phyloP scores from a whole-genome alignment of 2,888 invertebrate species.

The Mystacides longicornis region DNA sequence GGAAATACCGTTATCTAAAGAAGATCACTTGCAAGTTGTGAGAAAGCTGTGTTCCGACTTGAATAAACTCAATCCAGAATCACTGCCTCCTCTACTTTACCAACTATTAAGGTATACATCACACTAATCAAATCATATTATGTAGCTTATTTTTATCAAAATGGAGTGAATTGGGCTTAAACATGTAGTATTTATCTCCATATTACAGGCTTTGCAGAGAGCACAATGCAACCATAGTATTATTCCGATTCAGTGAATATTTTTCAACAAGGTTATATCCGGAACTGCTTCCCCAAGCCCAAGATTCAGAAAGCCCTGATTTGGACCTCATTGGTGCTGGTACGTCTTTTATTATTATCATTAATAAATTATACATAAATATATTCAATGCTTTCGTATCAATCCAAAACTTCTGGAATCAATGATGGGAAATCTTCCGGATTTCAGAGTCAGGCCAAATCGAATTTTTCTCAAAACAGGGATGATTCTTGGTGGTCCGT shows the following conservation, averaged over 20 bases:
- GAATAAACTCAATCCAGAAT: slow-evolving; percentile 50
- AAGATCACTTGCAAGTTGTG: slow-evolving; percentile 54
- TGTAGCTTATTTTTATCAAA: not conserved
- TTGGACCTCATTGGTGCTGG: slow-evolving; percentile 45
- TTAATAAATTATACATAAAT: not conserved
- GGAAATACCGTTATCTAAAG: slow-evolving; percentile 50
- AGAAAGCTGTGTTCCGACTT: slow-evolving; percentile 55
- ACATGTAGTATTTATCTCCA: not conserved
- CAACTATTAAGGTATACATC: slow-evolving; percentile 50
- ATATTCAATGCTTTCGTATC: not conserved
- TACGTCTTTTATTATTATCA: slow-evolving; percentile 27
- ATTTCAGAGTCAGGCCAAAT: no score
- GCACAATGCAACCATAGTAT: slow-evolving; percentile 38
- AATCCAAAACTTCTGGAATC: no score
- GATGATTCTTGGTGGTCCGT: no score
- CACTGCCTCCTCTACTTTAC: slow-evolving; percentile 59
- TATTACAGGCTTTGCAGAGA: slow-evolving; percentile 38
- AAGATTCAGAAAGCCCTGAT: slow-evolving; percentile 44
- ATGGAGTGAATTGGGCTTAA: not conserved
- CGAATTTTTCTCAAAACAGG: no score
- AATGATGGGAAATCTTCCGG: no score
- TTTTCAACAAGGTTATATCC: slow-evolving; percentile 39
- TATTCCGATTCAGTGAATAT: slow-evolving; percentile 40
- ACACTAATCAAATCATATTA: not conserved
- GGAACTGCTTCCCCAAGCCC: slow-evolving; percentile 37